Evolutionary conservation across 2,113 vertebrate species (phyloP), one percentile per base, ranked within the genome.

Genomic region (Cricetomys ansorgei): DNA sequence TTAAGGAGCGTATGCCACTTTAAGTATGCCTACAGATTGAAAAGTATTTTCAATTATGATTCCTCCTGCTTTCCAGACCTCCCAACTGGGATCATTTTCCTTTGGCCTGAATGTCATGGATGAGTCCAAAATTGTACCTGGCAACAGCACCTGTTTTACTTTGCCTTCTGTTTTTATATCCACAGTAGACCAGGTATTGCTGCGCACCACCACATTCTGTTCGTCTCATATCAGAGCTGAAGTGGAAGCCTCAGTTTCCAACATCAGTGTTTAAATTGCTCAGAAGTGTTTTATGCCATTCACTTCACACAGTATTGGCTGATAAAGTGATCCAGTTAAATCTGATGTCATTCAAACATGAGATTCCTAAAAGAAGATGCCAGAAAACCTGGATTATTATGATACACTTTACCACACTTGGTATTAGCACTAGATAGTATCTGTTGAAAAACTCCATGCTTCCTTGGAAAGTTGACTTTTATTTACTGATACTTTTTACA

Each of bases 41-140:
- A 72, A 31, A 7, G 31, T 70, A 53, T 80, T 50, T 80, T 94
- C 50, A 19, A 19, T 57, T 57, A 12, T 94, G 40, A 90, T 72
- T 94, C 40, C 23, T 62, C 37, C 65, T 90, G 15, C 4, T 93
- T 93, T 89, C 40, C 65, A 83, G 50, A 88, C 8, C 37, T 88
- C 84, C 84, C 45, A 59, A 59, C 79, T 95, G 59, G n/a, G 67
- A 84, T 94, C 73, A 95, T 88, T 91, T 94, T 80, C 69, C 23
- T 94, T 92, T 40, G 50, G 15, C 1, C 37, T 92, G 40, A 95
- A 93, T 31, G 43, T 65, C 34, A 88, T 75, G 75, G 50, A 84
- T 88, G 57, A 96, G 15, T 85, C 21, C 43, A 59, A 94, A 94
- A 65, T 79, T 29, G 37, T 53, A 67, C 0, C 89, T 64, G 29